Evolutionary conservation across 2,113 vertebrate species (phyloP), one percentile per base, ranked within the genome.

Genomic region (Carlito syrichta): DNA sequence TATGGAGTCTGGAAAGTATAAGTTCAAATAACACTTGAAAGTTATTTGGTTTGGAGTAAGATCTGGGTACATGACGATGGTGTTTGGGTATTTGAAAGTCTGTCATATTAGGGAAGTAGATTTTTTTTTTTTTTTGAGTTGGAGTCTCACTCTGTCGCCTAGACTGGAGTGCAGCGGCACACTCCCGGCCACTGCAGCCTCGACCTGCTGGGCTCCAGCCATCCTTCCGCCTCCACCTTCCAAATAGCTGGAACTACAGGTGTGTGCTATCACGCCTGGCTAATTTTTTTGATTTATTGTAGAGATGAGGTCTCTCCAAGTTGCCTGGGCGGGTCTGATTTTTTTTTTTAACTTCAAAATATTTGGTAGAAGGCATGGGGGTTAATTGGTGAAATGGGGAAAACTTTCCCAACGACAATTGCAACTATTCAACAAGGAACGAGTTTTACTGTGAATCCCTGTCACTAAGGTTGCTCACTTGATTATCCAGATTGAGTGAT

Each of bases 11-110:
- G 84, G 22, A 86, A 56, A 82, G 52, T 63, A 63, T 52, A 45
- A 63, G 86, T 35, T 71, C 68, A 96, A 77, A 93, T 95, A 95
- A 83, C 40, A 77, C 12, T 86, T 60, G 22, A 73, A 96, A 86
- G 63, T 32, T 74, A 6, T 79, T 91, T 95, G 83, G 14, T 78
- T 86, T 86, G 82, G 66, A 94, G 86, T 54, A 68, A 78, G 54
- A 82, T 9, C 62, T 85, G 56, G 43, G 50, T 40, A 86, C 30
- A 22, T 52, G 48, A n/a, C 54, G 71, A 60, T 30, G 77, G 20
- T 50, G 23, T 87, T 84, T 87, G 38, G 43, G 48, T 93, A 74
- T 78, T 86, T 95, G 68, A 88, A 96, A 91, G 63, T 3, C 54
- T 82, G 19, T 78, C 43, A 83, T 32, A 38, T 79, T 93, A 25